Conservation (phyloP, 2,113 vertebrate genomes). For the Chionomys nivalis region DNA sequence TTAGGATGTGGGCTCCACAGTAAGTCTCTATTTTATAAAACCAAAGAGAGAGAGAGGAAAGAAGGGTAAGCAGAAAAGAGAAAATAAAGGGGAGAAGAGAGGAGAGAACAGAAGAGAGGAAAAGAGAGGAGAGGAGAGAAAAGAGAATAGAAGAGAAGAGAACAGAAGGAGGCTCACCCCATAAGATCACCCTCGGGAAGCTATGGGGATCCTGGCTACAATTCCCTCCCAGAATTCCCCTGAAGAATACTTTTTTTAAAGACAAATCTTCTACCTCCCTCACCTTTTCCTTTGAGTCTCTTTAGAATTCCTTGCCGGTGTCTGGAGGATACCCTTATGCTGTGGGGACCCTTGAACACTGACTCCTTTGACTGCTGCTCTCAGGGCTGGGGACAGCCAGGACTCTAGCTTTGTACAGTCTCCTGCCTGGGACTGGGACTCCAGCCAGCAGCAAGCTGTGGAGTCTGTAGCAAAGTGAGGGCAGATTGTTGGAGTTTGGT, state of each 20-base stretch:
- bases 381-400: slow-evolving; percentile 18
- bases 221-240: not conserved
- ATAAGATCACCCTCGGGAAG: not conserved
- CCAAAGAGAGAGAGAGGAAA: not conserved
- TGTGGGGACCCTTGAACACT: not conserved
- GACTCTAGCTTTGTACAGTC: not conserved
- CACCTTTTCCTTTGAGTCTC: not conserved
- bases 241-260: not conserved
- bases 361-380: not conserved
- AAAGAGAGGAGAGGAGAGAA: fast-evolving
- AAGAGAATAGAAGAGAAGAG: fast-evolving
- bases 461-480: slow-evolving; percentile 62
- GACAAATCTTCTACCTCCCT: not conserved
- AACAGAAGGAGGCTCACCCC: no score
- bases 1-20: not conserved
- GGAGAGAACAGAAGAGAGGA: no score
- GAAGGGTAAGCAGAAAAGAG: no score
- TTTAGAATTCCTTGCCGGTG: slow-evolving; percentile 39
- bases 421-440: not conserved
- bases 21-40: not conserved
- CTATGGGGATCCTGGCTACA: not conserved
- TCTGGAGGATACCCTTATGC: slow-evolving; percentile 28
- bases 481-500: slow-evolving; percentile 75
- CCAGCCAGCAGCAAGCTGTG: slow-evolving; percentile 36
- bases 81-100: fast-evolving